phyloP scores from a whole-genome alignment of 1,140 invertebrate genomes.

The Colletes latitarsis region DNA sequence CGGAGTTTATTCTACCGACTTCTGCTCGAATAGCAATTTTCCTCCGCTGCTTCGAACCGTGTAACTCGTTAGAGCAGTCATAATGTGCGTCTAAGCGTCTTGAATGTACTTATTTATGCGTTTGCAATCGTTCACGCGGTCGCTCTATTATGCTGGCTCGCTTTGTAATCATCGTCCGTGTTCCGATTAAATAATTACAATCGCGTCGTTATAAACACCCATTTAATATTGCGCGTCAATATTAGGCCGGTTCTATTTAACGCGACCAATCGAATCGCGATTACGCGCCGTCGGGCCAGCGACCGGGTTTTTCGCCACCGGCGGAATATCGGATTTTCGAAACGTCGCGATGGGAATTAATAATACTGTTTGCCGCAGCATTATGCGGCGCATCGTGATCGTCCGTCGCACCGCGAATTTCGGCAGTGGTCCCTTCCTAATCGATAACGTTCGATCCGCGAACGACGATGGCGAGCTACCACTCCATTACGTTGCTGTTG shows the following conservation, averaged over 20 bases:
- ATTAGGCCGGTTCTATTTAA: conserved; percentile 54
- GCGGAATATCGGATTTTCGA: conserved; percentile 26
- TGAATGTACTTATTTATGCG: no score
- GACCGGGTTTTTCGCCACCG: conserved; percentile 27
- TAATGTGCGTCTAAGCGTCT: not conserved
- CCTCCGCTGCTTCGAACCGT: not conserved
- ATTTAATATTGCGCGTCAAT: conserved; percentile 53
- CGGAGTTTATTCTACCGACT: conserved; percentile 36
- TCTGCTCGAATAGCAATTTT: not conserved
- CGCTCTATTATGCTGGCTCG: no score
- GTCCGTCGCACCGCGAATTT: conserved; percentile 9
- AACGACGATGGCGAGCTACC: not conserved
- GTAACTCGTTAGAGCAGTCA: not conserved
- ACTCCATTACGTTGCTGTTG: no score
- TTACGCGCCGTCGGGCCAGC: conserved; percentile 5
- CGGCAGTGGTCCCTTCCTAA: conserved; percentile 11
- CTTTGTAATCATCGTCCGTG: not conserved
- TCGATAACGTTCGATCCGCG: conserved; percentile 32
- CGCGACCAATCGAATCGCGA: conserved; percentile 44
- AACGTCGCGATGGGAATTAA: conserved; percentile 31
- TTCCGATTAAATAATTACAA: conserved; percentile 55
- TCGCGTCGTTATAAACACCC: conserved; percentile 36
- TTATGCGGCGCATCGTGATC: conserved; percentile 24
- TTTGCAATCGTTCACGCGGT: not conserved
- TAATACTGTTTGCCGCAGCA: conserved; percentile 12